Percentiles rank a stretch among this genome's conserved stretches.
Conservation (phyloP, 2,113 vertebrate species). For the Jacana jacana region DNA sequence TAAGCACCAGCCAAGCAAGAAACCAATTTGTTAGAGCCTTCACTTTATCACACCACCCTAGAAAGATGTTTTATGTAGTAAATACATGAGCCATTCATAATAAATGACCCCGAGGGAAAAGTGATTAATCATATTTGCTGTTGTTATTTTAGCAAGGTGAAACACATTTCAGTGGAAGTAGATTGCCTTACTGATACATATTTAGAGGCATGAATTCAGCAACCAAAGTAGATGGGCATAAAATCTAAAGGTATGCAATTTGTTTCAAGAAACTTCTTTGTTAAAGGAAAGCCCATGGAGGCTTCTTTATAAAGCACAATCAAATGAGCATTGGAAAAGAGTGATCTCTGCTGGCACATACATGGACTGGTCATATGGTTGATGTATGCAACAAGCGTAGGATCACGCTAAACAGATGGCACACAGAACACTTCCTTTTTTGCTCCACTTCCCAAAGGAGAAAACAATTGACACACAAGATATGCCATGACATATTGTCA, state of each 20-base stretch:
- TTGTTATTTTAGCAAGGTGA: constrained; percentile 42
- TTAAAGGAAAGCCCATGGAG: background rate
- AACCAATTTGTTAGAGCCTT: constrained; percentile 54
- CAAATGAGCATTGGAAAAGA: background rate
- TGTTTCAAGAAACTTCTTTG: background rate
- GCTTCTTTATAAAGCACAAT: background rate
- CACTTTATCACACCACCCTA: constrained; percentile 24
- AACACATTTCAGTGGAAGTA: background rate
- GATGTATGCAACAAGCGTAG: background rate
- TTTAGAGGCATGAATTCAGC: background rate
- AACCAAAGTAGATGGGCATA: background rate
- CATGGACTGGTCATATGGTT: background rate
- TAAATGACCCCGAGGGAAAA: constrained; percentile 24
- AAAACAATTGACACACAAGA: background rate
- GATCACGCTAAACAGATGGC: background rate
- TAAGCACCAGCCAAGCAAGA: constrained; percentile 46
- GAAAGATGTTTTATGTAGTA: background rate
- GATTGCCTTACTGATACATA: background rate
- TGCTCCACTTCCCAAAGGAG: background rate
- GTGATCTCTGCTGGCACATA: background rate
- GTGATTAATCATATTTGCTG: constrained; percentile 52
- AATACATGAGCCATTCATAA: constrained; percentile 5
- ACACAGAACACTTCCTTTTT: background rate
- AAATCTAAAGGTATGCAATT: background rate
- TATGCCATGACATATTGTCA: background rate